These are phyloP conservation scores for Leucosticte australis DNA, from an alignment of 2,113 vertebrate species.

Conservation along the genomic window DNA sequence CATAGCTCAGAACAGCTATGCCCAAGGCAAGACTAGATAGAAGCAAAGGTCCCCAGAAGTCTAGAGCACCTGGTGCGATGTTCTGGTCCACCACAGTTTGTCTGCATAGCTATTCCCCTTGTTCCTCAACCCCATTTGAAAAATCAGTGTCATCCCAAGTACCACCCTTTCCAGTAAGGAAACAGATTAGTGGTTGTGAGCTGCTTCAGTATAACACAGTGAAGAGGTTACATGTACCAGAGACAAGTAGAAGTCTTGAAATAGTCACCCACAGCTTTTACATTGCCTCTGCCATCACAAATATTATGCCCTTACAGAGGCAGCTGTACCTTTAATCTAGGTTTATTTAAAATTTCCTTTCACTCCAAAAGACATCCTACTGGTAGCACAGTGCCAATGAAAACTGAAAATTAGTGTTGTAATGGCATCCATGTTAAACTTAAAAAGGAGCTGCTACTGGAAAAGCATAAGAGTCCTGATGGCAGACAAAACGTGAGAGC, in stretches of 20 bases:
- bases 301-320: not conserved
- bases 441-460: not conserved
- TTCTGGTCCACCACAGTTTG: not conserved
- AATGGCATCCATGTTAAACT: not conserved
- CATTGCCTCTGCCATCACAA: not conserved
- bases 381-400: not conserved
- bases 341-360: not conserved
- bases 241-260: not conserved
- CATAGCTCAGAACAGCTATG: not conserved
- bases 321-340: not conserved
- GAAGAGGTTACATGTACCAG: not conserved
- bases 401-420: not conserved
- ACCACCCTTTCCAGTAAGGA: not conserved
- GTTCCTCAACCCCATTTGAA: not conserved
- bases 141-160: not conserved
- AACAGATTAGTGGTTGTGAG: not conserved
- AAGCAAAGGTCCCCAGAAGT: not conserved
- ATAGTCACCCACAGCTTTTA: not conserved
- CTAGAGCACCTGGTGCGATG: rapidly evolving
- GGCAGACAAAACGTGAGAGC: not conserved
- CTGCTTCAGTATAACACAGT: not conserved
- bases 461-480: not conserved
- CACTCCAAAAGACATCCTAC: not conserved
- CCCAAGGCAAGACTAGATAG: not conserved
- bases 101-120: not conserved